Conservation (phyloP, 2,797 vertebrate species). For the Halcyon chelicuti region DNA sequence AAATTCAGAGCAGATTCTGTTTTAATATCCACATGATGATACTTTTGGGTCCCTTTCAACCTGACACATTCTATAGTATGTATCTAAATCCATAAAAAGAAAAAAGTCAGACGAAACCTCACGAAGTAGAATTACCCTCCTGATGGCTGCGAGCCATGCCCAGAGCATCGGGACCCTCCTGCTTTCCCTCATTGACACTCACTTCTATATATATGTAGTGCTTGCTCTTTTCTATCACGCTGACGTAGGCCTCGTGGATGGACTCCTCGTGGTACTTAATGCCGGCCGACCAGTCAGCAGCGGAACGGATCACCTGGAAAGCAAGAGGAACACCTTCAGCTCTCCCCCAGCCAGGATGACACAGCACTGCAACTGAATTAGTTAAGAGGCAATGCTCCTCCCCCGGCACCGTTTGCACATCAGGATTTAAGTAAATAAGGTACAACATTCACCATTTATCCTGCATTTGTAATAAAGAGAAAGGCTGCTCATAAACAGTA, state of each 20-base stretch:
- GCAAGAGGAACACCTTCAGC: background rate
- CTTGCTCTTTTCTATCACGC: conserved; percentile 87
- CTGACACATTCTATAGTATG: too few relatives aligned
- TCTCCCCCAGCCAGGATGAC: background rate
- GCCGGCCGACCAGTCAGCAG: conserved; percentile 95
- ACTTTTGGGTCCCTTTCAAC: background rate
- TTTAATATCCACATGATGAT: background rate
- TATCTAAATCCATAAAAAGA: background rate
- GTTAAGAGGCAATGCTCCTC: background rate
- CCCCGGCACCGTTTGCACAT: background rate
- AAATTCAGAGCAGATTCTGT: background rate
- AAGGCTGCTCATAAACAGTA: background rate
- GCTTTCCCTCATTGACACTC: background rate
- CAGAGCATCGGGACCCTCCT: background rate
- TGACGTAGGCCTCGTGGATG: conserved; percentile 91
- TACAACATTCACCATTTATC: background rate
- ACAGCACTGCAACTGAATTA: background rate
- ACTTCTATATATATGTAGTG: conserved; percentile 97
- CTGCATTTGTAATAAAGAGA: background rate
- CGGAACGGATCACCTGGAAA: conserved; percentile 90
- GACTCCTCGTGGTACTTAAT: conserved; percentile 97
- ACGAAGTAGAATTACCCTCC: background rate
- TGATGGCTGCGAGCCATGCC: background rate
- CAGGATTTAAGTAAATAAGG: background rate
- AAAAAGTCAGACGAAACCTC: background rate